These are phyloP conservation scores for Bemisia tabaci DNA, from an alignment of 1,140 invertebrate genomes.

Conservation along the genomic window DNA sequence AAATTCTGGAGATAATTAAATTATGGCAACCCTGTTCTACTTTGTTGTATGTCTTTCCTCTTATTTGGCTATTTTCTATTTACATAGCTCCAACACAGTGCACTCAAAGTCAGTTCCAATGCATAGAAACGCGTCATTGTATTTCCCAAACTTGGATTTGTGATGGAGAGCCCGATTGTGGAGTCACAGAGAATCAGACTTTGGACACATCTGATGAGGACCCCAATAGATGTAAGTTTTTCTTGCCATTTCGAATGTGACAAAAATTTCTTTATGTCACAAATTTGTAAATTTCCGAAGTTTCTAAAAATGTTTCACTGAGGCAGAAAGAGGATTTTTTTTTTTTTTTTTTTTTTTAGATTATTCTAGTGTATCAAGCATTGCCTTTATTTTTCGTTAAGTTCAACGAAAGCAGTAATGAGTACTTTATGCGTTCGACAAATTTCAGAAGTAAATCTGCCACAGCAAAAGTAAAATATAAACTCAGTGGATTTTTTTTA, in stretches of 20 bases:
- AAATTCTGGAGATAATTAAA: too few relatives aligned
- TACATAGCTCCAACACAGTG: conserved; percentile 36
- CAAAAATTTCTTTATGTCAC: not conserved
- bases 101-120: conserved; percentile 45
- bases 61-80: conserved; percentile 14
- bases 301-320: not conserved
- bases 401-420: too few relatives aligned
- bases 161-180: conserved; percentile 64
- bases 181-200: conserved; percentile 36
- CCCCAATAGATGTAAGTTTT: conserved; percentile 37
- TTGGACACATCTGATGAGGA: conserved; percentile 43
- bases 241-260: conserved; percentile 3
- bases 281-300: not conserved
- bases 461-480: too few relatives aligned
- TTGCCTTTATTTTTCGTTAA: too few relatives aligned
- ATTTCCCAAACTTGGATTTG: conserved; percentile 62
- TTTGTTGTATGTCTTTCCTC: conserved; percentile 15
- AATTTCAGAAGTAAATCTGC: too few relatives aligned
- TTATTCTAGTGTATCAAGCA: too few relatives aligned
- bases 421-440: too few relatives aligned
- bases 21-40: too few relatives aligned
- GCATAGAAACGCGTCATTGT: conserved; percentile 47
- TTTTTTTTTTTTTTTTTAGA: too few relatives aligned
- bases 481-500: too few relatives aligned
- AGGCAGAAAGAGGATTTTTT: too few relatives aligned